phyloP scores from a whole-genome alignment of 2,113 vertebrate genomes.

The Solea solea region DNA sequence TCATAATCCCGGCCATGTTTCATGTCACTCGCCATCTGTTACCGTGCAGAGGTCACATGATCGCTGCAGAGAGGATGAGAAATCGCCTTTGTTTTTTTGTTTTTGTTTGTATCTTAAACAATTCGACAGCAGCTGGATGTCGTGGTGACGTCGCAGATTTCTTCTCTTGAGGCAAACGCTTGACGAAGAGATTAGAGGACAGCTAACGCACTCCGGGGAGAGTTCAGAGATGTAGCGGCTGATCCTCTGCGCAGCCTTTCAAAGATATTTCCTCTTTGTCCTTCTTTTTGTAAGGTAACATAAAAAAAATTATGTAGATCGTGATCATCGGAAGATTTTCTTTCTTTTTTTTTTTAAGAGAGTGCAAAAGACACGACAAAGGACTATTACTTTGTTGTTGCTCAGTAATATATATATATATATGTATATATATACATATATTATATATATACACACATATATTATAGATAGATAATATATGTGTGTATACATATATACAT shows the following conservation, averaged over 20 bases:
- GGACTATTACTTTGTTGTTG: too few relatives aligned
- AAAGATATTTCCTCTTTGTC: slow-evolving; percentile 1
- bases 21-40: slow-evolving; percentile 60
- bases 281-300: too few relatives aligned
- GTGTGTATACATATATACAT: too few relatives aligned
- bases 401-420: too few relatives aligned
- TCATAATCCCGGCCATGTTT: slow-evolving; percentile 53
- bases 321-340: too few relatives aligned
- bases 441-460: too few relatives aligned
- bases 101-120: not conserved
- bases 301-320: too few relatives aligned
- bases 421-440: too few relatives aligned
- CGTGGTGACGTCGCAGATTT: slow-evolving; percentile 17
- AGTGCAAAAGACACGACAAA: too few relatives aligned
- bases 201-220: slow-evolving; percentile 24
- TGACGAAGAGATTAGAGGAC: slow-evolving; percentile 39
- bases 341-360: too few relatives aligned
- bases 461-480: too few relatives aligned
- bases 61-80: not conserved
- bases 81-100: not conserved
- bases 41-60: not conserved
- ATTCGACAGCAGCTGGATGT: slow-evolving; percentile 13
- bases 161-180: slow-evolving; percentile 11
- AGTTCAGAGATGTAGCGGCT: slow-evolving; percentile 9
- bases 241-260: slow-evolving; percentile 7